Evolutionary conservation across 1,140 invertebrate species (phyloP), one percentile per base, ranked within the genome.

Genomic region (Macrobrachium rosenbergii): DNA sequence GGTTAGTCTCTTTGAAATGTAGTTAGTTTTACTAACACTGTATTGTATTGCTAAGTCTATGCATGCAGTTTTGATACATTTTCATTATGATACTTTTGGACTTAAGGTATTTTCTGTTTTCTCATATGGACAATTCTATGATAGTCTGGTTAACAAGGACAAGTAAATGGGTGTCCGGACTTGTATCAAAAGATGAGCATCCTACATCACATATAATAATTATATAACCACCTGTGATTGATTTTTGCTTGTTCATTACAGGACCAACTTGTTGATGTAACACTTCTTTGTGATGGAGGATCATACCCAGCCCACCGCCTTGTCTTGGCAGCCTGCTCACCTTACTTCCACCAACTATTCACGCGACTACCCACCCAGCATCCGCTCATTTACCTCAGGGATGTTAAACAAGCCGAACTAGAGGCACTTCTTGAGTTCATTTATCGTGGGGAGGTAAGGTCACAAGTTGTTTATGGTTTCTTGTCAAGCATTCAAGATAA

Each of bases 371-470:
- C 76, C 95, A 96, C 90, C 96, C 97, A 77, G 94, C 96, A 98
- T 91, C 96, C 96, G 37, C 97, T 97, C 86, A 95, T 97, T 88
- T 97, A 97, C 75, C 96, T 97, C 94, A 95, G 96, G 90, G 96
- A 97, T 92, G 96, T 98, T 59, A 97, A 95, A 90, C 96, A 95
- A 88, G 93, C 93, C 59, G 96, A 98, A 91, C 96, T 98, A 91
- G 95, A 96, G 88, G 95, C 96, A 2, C 95, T 98, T 17, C 93
- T 98, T 5, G 96, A 98, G 90, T 98, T 97, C 91, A 98, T 98
- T 95, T 98, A 98, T 92, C 95, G 95, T 78, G 97, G 97, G 0
- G 96, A 98, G 92, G 96, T 89, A 64, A 19, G 83, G 43, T 17
- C 43, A 1, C 3, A 6, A 7, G 19, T 16, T 5, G 5, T n/a